Evolutionary conservation across 2,113 vertebrate species (phyloP).

Genomic region (Alces alces): DNA sequence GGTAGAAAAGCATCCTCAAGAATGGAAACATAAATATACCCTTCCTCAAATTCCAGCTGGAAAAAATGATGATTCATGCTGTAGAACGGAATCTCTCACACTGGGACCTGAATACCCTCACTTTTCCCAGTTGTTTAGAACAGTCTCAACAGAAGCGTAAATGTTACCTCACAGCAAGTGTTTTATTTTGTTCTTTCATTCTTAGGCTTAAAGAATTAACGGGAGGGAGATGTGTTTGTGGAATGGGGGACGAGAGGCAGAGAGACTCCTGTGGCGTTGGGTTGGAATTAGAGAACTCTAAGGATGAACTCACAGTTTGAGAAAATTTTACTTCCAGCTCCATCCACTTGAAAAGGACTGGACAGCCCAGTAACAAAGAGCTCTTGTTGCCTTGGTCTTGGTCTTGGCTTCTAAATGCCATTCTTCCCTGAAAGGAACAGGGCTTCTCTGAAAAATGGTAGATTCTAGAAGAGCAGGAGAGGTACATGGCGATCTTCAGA

Average conservation of each 20-base stretch:
- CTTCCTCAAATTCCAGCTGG: not conserved
- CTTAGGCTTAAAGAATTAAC: not conserved
- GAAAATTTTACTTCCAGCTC: not conserved
- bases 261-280: not conserved
- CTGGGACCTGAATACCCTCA: not conserved
- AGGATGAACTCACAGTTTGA: not conserved
- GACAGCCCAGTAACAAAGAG: not conserved
- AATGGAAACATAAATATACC: slow-evolving; percentile 9
- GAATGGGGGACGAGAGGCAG: not conserved
- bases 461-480: not conserved
- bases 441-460: not conserved
- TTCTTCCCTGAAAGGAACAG: not conserved
- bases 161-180: not conserved
- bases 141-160: not conserved
- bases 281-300: not conserved
- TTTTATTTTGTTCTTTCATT: not conserved
- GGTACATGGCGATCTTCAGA: fast-evolving
- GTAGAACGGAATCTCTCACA: not conserved
- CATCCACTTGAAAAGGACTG: not conserved
- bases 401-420: not conserved
- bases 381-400: not conserved
- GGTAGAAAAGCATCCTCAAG: slow-evolving; percentile 12
- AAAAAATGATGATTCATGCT: slow-evolving; percentile 25
- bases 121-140: not conserved
- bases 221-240: not conserved